Conservation (phyloP, 2,888 invertebrate genomes). For the Dioctria linearis region DNA sequence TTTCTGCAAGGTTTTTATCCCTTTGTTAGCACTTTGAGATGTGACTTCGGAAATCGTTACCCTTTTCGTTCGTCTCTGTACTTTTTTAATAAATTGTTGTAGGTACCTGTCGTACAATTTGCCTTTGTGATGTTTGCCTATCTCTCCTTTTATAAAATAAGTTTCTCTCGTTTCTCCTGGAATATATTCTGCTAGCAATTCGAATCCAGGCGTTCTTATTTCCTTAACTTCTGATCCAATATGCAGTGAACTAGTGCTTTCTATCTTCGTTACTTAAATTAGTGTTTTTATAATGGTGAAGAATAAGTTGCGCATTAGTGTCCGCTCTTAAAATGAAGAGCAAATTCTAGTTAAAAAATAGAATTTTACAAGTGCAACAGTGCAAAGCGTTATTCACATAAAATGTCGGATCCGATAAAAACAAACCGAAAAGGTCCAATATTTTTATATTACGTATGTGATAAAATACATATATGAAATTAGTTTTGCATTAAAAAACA, state of each 20-base stretch:
- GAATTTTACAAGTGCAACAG: too few relatives aligned
- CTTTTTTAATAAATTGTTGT: slow-evolving; percentile 5
- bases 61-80: neutral
- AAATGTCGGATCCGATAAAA: too few relatives aligned
- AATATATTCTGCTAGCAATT: neutral
- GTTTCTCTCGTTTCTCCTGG: neutral
- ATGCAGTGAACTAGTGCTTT: neutral
- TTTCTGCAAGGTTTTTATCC: too few relatives aligned
- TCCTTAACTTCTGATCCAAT: neutral
- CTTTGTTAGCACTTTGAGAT: too few relatives aligned
- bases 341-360: neutral
- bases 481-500: too few relatives aligned
- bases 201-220: neutral
- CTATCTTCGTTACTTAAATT: neutral
- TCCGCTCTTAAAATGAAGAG: neutral
- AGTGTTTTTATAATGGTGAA: neutral
- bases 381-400: too few relatives aligned
- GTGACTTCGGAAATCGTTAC: too few relatives aligned
- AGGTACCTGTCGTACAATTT: slow-evolving; percentile 9
- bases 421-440: too few relatives aligned
- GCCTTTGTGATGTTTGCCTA: neutral
- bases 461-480: too few relatives aligned
- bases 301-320: neutral
- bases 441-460: too few relatives aligned
- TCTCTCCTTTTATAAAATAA: slow-evolving; percentile 3